A percentile compares a stretch with the other conserved stretches of the same genome.
Conservation (phyloP, 92 coral and sea anemone species). For the Siderastrea radians region DNA sequence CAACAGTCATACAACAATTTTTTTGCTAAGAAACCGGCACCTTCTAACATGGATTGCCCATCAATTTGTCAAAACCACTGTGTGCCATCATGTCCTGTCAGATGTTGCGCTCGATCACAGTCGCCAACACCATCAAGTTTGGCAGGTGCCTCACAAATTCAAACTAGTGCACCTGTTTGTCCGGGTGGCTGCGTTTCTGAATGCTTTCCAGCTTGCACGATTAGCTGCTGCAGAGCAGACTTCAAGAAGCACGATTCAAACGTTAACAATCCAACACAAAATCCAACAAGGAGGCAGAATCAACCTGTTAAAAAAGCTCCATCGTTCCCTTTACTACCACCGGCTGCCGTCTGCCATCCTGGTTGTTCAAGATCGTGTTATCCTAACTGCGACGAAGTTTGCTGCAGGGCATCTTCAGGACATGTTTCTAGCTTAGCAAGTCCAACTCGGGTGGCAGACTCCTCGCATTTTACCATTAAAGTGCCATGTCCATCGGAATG, state of each 20-base stretch:
- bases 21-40: constrained; percentile 22
- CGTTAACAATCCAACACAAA: background rate
- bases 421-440: background rate
- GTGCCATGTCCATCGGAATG: constrained; percentile 80
- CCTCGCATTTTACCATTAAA: constrained; percentile 51
- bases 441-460: background rate
- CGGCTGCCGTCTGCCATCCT: constrained; percentile 47
- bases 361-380: constrained; percentile 80
- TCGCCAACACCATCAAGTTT: background rate
- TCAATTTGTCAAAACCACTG: constrained; percentile 29
- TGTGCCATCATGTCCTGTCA: constrained; percentile 30
- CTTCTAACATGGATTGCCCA: constrained; percentile 39
- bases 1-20: constrained; percentile 28
- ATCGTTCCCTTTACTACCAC: background rate
- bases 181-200: constrained; percentile 43
- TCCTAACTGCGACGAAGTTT: constrained; percentile 76
- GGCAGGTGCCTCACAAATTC: background rate
- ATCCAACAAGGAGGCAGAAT: constrained; percentile 31
- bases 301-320: constrained; percentile 1
- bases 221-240: constrained; percentile 33
- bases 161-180: constrained; percentile 4
- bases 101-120: constrained; percentile 23
- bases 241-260: background rate
- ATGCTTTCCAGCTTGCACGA: constrained; percentile 50
- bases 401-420: constrained; percentile 65